Conservation (phyloP, 2,888 invertebrate genomes). For the Anagyrus pseudococci region DNA sequence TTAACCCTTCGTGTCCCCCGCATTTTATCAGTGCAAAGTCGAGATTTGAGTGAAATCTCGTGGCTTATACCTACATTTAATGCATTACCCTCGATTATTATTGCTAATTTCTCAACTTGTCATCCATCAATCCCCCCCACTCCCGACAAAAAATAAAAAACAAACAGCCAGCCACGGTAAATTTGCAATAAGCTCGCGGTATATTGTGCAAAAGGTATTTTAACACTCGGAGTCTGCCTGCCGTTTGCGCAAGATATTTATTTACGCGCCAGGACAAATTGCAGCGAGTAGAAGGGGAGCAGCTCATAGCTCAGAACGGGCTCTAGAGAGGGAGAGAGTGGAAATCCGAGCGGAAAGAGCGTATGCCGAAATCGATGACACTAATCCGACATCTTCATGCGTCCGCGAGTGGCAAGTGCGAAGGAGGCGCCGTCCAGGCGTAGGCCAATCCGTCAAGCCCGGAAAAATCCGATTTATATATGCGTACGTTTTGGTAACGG, state of each 20-base stretch:
- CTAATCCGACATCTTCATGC: conserved; percentile 2
- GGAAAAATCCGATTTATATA: conserved; percentile 32
- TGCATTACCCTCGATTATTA: too few relatives aligned
- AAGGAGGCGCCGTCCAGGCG: neutral
- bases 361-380: conserved; percentile 14
- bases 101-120: neutral
- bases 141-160: too few relatives aligned
- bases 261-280: neutral
- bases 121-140: neutral
- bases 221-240: neutral
- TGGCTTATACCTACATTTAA: neutral
- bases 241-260: neutral
- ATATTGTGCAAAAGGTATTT: too few relatives aligned
- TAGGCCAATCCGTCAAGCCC: conserved; percentile 18
- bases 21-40: conserved; percentile 44
- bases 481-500: conserved; percentile 25
- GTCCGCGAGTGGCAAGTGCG: neutral
- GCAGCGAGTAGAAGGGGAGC: too few relatives aligned
- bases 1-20: conserved; percentile 55
- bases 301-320: neutral
- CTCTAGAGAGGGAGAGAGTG: neutral
- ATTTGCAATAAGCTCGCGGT: too few relatives aligned
- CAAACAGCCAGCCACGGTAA: too few relatives aligned
- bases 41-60: conserved; percentile 13
- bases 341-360: neutral